phyloP scores from a whole-genome alignment of 2,797 vertebrate species.

The Cyprinodon diabolis region DNA sequence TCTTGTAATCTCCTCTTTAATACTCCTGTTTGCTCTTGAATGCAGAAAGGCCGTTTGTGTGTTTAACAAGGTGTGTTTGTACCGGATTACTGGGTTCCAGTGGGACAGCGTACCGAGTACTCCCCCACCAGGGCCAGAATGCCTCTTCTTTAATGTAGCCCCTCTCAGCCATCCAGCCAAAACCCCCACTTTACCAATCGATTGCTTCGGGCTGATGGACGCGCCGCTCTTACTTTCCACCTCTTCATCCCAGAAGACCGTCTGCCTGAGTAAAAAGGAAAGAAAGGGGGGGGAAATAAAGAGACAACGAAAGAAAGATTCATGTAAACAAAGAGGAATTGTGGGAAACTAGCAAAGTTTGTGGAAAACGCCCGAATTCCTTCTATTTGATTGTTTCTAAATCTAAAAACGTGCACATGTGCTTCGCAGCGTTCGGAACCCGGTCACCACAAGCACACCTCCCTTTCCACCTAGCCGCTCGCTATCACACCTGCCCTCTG shows the following conservation, averaged over 20 bases:
- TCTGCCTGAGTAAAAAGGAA: constrained; percentile 23
- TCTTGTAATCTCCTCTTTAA: constrained; percentile 6
- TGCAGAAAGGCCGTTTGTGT: constrained; percentile 23
- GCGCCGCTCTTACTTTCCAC: constrained; percentile 9
- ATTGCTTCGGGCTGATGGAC: constrained; percentile 49
- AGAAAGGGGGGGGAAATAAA: background rate
- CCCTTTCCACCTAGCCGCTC: constrained; percentile 10
- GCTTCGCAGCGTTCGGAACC: background rate
- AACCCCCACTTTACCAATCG: constrained; percentile 50
- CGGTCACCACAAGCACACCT: constrained; percentile 15
- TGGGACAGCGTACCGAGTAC: constrained; percentile 1
- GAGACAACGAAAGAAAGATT: constrained; percentile 33
- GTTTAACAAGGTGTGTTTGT: constrained; percentile 30
- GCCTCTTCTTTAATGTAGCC: constrained; percentile 24
- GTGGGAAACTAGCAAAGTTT: background rate
- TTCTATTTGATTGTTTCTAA: constrained; percentile 21
- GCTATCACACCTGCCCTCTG: constrained; percentile 44
- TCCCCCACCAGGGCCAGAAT: constrained; percentile 23
- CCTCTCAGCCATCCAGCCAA: constrained; percentile 36
- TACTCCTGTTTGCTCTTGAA: constrained; percentile 31
- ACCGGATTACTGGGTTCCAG: constrained; percentile 6
- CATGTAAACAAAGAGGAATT: constrained; percentile 38
- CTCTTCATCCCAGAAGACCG: constrained; percentile 45
- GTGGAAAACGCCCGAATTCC: background rate
- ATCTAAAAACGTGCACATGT: constrained; percentile 11